A percentile compares a stretch with the other conserved stretches of the same genome.
phyloP scores from a whole-genome alignment of 2,797 vertebrate species.

The Leptodactylus fallax region DNA sequence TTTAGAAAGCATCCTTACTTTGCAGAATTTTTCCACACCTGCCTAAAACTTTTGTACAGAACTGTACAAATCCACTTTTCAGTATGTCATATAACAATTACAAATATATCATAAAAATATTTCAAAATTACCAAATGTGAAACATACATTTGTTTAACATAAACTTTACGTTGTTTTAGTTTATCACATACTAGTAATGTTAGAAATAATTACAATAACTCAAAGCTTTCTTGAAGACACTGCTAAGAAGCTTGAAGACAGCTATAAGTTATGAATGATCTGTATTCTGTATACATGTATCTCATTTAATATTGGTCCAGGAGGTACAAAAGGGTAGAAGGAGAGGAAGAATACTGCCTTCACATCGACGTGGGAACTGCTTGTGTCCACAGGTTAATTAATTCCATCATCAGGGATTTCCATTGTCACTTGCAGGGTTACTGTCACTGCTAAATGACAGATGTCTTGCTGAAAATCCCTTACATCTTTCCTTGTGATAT shows the following conservation, averaged over 20 bases:
- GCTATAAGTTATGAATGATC: neutral
- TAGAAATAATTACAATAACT: neutral
- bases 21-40: no score
- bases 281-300: neutral
- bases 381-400: slow-evolving; percentile 71
- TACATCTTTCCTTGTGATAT: slow-evolving; percentile 80
- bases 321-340: neutral
- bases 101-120: no score
- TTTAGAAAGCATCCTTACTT: no score
- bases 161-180: no score
- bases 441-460: slow-evolving; percentile 92
- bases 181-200: no score
- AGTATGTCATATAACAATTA: no score
- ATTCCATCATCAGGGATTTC: slow-evolving; percentile 77
- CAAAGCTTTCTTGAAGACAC: neutral
- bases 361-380: slow-evolving; percentile 3
- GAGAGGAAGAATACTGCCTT: neutral
- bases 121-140: no score
- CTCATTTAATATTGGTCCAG: slow-evolving; percentile 1
- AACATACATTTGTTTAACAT: no score
- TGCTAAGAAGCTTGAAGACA: neutral
- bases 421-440: slow-evolving; percentile 88
- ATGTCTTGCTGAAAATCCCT: slow-evolving; percentile 92
- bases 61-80: no score
- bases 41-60: no score